Conservation (phyloP, 1,140 invertebrate genomes). For the Lepidurus packardi region DNA sequence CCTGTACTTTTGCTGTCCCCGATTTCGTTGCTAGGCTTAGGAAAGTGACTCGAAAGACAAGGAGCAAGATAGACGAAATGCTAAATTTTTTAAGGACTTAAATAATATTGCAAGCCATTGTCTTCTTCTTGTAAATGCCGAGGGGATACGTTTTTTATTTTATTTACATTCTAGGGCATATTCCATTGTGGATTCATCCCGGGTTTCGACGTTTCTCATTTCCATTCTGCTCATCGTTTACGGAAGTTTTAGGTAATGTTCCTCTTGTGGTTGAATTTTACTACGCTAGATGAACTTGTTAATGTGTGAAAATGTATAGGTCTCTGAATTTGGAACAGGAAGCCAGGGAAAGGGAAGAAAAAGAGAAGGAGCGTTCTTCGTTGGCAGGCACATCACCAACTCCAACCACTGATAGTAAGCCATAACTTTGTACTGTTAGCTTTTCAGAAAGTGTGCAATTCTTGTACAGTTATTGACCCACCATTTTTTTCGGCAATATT, state of each 20-base stretch:
- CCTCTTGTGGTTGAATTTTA: background rate
- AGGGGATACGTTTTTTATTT: background rate
- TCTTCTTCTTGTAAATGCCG: background rate
- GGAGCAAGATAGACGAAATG: background rate
- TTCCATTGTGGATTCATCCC: conserved; percentile 91
- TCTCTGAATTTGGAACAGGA: conserved; percentile 91
- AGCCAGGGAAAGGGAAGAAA: conserved; percentile 71
- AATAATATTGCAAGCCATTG: background rate
- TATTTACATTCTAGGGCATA: conserved; percentile 63
- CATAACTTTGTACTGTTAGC: background rate
- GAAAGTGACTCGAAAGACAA: background rate
- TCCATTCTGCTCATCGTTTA: conserved; percentile 96
- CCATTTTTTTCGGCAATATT: too few relatives aligned
- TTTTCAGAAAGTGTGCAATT: too few relatives aligned
- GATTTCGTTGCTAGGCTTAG: background rate
- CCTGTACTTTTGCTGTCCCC: background rate
- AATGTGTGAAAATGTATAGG: conserved; percentile 52
- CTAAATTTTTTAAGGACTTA: background rate
- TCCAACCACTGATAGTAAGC: conserved; percentile 29
- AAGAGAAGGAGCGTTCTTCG: conserved; percentile 55
- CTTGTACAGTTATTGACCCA: too few relatives aligned
- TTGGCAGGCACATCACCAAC: conserved; percentile 39
- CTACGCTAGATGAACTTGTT: background rate
- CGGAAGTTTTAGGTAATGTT: conserved; percentile 67
- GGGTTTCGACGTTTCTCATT: conserved; percentile 93